Base-by-base conservation (phyloP, 2,113 vertebrate species). In the Ancistrus triradiatus region DNA sequence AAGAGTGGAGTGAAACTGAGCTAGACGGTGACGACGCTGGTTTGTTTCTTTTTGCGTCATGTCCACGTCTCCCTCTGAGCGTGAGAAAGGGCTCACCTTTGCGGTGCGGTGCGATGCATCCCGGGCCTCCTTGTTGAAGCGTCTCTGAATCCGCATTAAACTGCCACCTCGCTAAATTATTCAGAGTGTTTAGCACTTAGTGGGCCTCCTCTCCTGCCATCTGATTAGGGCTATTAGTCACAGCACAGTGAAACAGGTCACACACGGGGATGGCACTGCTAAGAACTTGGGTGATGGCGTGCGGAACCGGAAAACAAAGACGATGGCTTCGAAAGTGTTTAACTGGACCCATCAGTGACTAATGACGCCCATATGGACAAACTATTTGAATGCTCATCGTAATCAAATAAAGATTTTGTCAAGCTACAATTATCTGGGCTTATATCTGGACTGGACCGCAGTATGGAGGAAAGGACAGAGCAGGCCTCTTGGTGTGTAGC, bases 131-230 rank as follows among this genome's bases (percentile, higher is more conserved):
- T 71, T 52, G 70, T 21, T 80, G 80, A 87, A 82, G 86, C 63
- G 70, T 78, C 86, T 84, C 84, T 80, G 78, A 77, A 86, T 89
- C 86, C 90, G 93, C 88, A 87, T 90, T 88, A 88, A 86, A 79
- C 84, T 88, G 85, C 87, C 86, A 86, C 90, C 87, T 91, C 88
- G 86, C 87, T 92, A 88, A 92, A 91, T 92, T 91, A 91, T 92
- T 93, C 66, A 86, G 84, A 85, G 89, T 86, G 82, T 92, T 95
- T 92, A 93, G 88, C 90, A 89, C 88, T 89, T 89, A 89, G 88
- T 89, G 87, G 88, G 85, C 63, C 53, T 22, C 47, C 52, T 64
- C 68, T 74, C 53, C 64, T 64, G 55, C 73, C 73, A 71, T 68
- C 66, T 68, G 65, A 75, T 75, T 75, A 71, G 73, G 65, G 55